phyloP scores from a whole-genome alignment of 2,113 vertebrate genomes.

The Anthoscopus minutus region DNA sequence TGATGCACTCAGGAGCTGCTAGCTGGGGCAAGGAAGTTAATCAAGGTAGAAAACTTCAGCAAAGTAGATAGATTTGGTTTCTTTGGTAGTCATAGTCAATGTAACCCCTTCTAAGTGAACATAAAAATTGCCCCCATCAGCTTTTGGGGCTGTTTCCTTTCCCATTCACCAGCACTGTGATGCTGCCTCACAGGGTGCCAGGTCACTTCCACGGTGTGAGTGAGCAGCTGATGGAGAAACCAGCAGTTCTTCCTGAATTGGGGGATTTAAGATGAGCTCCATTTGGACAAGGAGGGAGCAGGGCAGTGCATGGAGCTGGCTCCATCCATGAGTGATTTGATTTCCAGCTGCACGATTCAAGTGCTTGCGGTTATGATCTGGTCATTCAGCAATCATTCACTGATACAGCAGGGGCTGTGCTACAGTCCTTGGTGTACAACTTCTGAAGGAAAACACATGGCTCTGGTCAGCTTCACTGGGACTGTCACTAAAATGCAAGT shows the following conservation, averaged over 20 bases:
- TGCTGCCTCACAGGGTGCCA: background rate
- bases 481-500: background rate
- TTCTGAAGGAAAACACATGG: background rate
- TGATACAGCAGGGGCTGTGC: background rate
- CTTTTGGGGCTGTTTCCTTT: background rate
- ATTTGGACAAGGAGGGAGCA: background rate
- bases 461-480: background rate
- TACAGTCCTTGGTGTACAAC: background rate
- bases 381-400: background rate
- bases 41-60: background rate
- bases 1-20: background rate
- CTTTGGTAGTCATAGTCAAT: background rate
- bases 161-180: background rate
- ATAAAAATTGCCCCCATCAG: rapidly evolving
- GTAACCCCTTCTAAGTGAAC: background rate
- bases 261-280: background rate
- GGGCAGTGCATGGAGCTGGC: background rate
- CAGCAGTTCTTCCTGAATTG: background rate
- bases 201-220: background rate
- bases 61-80: background rate
- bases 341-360: background rate
- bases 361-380: background rate
- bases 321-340: background rate
- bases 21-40: background rate
- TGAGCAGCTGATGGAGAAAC: background rate